Evolutionary conservation across 1,140 invertebrate genomes (phyloP).

Genomic region (Achroia grisella): DNA sequence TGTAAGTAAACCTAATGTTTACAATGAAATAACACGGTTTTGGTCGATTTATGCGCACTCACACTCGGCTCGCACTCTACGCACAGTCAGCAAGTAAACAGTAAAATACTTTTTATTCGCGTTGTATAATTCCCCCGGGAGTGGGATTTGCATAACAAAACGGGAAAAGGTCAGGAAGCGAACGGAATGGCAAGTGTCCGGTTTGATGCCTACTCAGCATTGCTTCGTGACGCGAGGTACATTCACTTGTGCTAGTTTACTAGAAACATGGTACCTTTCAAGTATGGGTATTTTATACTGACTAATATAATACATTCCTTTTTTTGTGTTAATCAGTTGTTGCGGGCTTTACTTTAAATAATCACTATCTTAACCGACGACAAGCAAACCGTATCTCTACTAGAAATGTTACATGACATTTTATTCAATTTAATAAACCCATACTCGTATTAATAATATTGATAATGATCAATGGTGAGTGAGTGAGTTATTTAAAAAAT

Average conservation of each 20-base stretch:
- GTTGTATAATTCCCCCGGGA: constrained; percentile 58
- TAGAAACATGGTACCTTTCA: neutral
- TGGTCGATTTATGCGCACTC: constrained; percentile 56
- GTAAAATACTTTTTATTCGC: constrained; percentile 68
- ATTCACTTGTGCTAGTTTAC: constrained; percentile 18
- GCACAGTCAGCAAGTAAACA: constrained; percentile 67
- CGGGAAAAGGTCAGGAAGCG: constrained; percentile 71
- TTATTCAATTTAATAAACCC: too few species aligned
- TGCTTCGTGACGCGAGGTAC: constrained; percentile 27
- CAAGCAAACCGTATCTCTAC: too few species aligned
- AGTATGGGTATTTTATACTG: too few species aligned
- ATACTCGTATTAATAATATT: too few species aligned
- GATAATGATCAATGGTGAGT: too few species aligned
- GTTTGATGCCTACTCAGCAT: constrained; percentile 61
- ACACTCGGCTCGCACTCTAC: constrained; percentile 45
- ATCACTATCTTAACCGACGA: too few species aligned
- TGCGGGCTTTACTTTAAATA: too few species aligned
- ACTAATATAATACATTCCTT: too few species aligned
- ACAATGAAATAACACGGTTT: constrained; percentile 24
- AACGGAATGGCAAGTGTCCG: constrained; percentile 65
- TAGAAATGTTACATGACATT: too few species aligned
- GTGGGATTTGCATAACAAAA: constrained; percentile 67
- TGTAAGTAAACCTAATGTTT: constrained; percentile 18
- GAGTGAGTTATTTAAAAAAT: too few species aligned
- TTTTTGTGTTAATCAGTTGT: too few species aligned